Conservation (phyloP, 2,797 vertebrate genomes). For the Mallotus villosus region DNA sequence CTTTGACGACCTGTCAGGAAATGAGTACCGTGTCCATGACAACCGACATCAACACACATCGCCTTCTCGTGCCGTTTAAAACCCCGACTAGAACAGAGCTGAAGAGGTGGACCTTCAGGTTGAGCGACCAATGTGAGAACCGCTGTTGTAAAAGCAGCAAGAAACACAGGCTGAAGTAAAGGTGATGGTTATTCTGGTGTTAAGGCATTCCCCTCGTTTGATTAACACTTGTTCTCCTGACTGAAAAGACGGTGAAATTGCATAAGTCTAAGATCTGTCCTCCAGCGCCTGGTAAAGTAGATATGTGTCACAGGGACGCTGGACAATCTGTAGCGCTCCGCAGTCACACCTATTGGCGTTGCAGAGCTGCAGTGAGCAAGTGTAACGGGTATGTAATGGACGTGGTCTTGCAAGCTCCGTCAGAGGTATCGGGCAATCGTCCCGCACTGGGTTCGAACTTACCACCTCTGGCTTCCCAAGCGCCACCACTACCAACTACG, state of each 20-base stretch:
- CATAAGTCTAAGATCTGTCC: conserved; percentile 67
- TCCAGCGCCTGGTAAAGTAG: conserved; percentile 46
- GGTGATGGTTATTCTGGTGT: conserved; percentile 56
- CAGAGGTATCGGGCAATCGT: too few species aligned
- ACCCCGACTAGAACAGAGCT: too few species aligned
- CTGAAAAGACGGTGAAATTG: conserved; percentile 64
- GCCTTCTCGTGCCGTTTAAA: neutral
- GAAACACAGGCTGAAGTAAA: conserved; percentile 50
- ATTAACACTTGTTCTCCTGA: conserved; percentile 53
- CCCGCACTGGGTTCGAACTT: too few species aligned
- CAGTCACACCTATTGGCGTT: conserved; percentile 33
- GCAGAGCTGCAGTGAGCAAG: conserved; percentile 11
- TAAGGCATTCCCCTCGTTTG: conserved; percentile 67
- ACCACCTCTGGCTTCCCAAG: too few species aligned
- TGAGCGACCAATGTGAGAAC: neutral
- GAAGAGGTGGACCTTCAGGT: neutral
- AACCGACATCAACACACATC: too few species aligned
- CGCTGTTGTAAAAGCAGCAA: conserved; percentile 61
- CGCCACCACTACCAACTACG: too few species aligned
- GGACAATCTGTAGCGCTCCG: too few species aligned
- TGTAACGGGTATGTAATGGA: too few species aligned
- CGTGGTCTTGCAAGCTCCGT: too few species aligned
- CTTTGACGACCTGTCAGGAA: too few species aligned
- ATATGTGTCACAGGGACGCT: conserved; percentile 49
- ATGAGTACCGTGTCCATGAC: too few species aligned